Percentiles rank a stretch among this genome's conserved stretches.
These are phyloP conservation scores for Cephus spinipes DNA, from an alignment of 2,888 invertebrate genomes.

Conservation along the genomic window DNA sequence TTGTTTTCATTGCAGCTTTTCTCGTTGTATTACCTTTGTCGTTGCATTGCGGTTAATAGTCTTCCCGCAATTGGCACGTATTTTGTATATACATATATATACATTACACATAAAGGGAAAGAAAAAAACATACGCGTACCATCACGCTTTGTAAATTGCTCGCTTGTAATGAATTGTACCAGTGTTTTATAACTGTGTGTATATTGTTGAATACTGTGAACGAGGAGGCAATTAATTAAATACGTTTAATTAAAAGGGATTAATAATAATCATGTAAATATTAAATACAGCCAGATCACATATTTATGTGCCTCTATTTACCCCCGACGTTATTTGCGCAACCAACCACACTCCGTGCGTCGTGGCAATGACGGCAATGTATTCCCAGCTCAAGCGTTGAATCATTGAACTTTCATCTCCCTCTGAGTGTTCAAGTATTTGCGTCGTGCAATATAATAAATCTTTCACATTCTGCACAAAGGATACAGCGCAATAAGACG, in stretches of 20 bases:
- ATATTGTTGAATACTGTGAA: constrained; percentile 19
- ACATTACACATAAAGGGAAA: not conserved
- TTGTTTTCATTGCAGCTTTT: not conserved
- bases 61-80: not conserved
- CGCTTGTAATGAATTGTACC: constrained; percentile 34
- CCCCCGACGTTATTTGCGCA: not conserved
- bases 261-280: constrained; percentile 32
- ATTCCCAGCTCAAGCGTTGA: not conserved
- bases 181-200: constrained; percentile 32
- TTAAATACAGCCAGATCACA: constrained; percentile 6
- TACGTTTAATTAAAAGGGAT: constrained; percentile 19
- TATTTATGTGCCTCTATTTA: not conserved
- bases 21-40: not conserved
- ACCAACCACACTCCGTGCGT: not conserved
- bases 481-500: not conserved
- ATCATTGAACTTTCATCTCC: not conserved
- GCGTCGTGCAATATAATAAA: not conserved
- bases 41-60: not conserved
- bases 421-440: not conserved
- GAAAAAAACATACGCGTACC: not conserved
- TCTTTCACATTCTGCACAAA: not conserved
- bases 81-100: not conserved
- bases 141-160: constrained; percentile 46
- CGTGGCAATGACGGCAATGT: not conserved
- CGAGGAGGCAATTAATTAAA: constrained; percentile 22